These are phyloP conservation scores for Tenthredo scrophulariae DNA, from an alignment of 2,888 invertebrate species.

Conservation along the genomic window DNA sequence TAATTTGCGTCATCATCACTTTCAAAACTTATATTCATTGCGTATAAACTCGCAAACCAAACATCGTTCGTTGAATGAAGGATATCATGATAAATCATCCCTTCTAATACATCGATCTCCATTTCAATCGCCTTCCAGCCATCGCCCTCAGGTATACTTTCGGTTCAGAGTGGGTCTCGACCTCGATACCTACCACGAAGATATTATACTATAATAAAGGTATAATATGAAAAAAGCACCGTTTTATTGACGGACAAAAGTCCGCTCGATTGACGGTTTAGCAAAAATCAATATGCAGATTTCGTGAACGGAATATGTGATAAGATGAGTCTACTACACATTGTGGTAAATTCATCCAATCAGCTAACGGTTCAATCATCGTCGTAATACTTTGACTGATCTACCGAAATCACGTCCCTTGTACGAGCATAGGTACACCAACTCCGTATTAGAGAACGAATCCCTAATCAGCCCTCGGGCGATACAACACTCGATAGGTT, in stretches of 20 bases:
- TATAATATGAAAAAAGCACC: background rate
- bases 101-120: background rate
- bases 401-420: background rate
- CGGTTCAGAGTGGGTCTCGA: too few relatives aligned
- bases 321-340: background rate
- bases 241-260: background rate
- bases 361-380: background rate
- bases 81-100: background rate
- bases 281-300: background rate
- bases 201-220: background rate
- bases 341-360: background rate
- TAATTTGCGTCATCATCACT: constrained; percentile 4
- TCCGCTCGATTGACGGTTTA: background rate
- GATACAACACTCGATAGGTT: background rate
- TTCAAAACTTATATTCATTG: background rate
- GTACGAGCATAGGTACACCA: background rate
- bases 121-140: constrained; percentile 4
- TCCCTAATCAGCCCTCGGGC: background rate
- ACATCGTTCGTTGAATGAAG: background rate
- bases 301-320: background rate
- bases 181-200: background rate
- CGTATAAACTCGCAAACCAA: background rate
- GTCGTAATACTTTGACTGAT: background rate
- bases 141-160: background rate
- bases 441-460: background rate